Evolutionary conservation across 2,888 invertebrate genomes (phyloP), one percentile per base, ranked within the genome.

Genomic region (Amphipyra tragopoginis): DNA sequence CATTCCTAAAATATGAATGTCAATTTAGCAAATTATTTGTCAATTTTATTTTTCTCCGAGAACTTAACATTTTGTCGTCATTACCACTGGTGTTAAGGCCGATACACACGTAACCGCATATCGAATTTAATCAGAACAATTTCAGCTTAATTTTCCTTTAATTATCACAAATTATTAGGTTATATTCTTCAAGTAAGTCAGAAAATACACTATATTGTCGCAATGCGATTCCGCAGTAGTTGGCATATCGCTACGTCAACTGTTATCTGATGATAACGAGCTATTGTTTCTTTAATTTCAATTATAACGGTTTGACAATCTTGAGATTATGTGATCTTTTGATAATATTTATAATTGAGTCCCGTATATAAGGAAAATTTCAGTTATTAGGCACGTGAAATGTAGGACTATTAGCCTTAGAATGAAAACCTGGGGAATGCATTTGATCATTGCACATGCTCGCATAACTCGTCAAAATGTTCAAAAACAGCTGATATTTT

Each of bases 191-290:
- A 8, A 26, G n/a, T 44, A 74, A 34, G 39, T 4, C 40, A 55
- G 10, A 49, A 38, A 59, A 54, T 44, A 65, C 53, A 75, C 71
- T 56, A 40, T 11, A 40, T 15, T 68, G 74, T 45, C 77, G 77
- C 77, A 79, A 15, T 77, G 62, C 45, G 64, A 48, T 48, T 40
- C 55, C 38, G 63, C 67, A 72, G 63, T 59, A 39, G 54, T 57
- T 33, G 9, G 48, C 34, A 13, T 71, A 79, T 66, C 63, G 45
- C 39, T 2, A 42, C 29, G 26, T 36, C n/a, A 38, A 38, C 36
- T 45, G 43, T 80, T 81, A 81, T 81, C 79, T 52, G 3, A 10
- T 56, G 84, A 82, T 79, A 83, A 69, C n/a, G n/a, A 15, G 11
- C 53, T 50, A 75, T 77, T 83, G 71, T 82, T 77, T 69, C 72